Evolutionary conservation across 2,797 vertebrate species (phyloP).

Genomic region (Anniella stebbinsi): DNA sequence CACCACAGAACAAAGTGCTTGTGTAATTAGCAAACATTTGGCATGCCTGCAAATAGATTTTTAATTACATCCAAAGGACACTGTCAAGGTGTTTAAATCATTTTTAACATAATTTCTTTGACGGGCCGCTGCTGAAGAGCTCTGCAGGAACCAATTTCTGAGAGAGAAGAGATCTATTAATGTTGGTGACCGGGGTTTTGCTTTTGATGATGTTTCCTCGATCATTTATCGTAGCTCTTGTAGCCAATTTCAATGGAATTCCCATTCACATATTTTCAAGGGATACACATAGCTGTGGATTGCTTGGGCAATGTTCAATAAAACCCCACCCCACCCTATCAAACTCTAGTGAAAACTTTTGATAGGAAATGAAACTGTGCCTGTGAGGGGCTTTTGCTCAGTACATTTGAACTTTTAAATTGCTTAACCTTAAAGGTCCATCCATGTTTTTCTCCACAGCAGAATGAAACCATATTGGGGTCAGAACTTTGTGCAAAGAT

Average conservation of each 20-base stretch:
- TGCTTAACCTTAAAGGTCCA: background rate
- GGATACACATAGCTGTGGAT: background rate
- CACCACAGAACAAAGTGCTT: slow-evolving; percentile 45
- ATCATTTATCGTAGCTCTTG: background rate
- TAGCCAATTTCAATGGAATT: background rate
- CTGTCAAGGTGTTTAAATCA: slow-evolving; percentile 65
- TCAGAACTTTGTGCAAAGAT: background rate
- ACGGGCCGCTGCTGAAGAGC: slow-evolving; percentile 54
- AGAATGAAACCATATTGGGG: background rate
- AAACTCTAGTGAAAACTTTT: background rate
- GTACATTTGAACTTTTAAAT: background rate
- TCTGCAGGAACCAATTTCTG: slow-evolving; percentile 6
- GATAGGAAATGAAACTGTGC: background rate
- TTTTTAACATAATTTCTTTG: slow-evolving; percentile 60
- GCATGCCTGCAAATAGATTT: slow-evolving; percentile 67
- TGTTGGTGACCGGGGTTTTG: background rate
- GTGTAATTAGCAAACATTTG: slow-evolving; percentile 75
- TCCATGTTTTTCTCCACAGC: background rate
- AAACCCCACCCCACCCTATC: background rate
- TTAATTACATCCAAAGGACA: slow-evolving; percentile 72
- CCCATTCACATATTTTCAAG: background rate
- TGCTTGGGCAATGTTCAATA: background rate
- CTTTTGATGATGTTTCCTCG: background rate
- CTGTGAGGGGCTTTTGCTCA: background rate
- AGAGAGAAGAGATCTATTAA: background rate